Evolutionary conservation across 2,888 invertebrate genomes (phyloP), one percentile per base, ranked within the genome.

Genomic region (Pheosia tremula): DNA sequence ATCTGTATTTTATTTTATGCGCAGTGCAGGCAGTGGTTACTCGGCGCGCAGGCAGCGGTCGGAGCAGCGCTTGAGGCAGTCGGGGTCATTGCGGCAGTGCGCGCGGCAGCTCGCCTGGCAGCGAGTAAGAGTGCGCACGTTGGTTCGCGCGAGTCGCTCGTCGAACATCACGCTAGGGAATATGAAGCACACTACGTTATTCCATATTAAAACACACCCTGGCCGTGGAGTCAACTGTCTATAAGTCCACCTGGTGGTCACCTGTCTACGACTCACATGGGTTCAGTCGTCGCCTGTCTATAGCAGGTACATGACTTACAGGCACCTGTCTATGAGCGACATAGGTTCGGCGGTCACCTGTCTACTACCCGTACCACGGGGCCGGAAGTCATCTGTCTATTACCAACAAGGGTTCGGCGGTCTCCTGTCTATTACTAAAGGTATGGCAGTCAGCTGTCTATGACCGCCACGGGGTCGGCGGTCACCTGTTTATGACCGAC

Each of bases 101-200:
- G 89, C 87, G 24, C 93, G 88, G 73, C 93, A 93, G 59, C 87
- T 86, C 3, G 93, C 91, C 61, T 93, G 92, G 66, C 93, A 93
- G 0, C 92, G 85, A 0, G 92, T 91, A 59, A 91, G 79, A 0
- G 91, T 91, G 3, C 92, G 88, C 6, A 93, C 93, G 68, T 92
- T 92, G 0, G 87, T 87, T 0, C 88, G 86, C 0, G 87, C 73
- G 2, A 89, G 75, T 0, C 86, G 85, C 74, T 93, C 93, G 69
- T 92, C 93, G 69, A 93, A 93, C 93, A 93, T 93, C 38, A 92
- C 64, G 60, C 93, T 93, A 83, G 0, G 57, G 62, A 37, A 41
- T 58, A 57, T 24, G 24, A 24, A 24, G 24, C 24, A 24, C 24
- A 24, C 24, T 24, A 24, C 24, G 24, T 24, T 24, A 24, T 24